Percentiles rank a stretch among this genome's conserved stretches.
These are phyloP conservation scores for Puffinus mauretanicus DNA, from an alignment of 2,113 vertebrate species.

Conservation along the genomic window DNA sequence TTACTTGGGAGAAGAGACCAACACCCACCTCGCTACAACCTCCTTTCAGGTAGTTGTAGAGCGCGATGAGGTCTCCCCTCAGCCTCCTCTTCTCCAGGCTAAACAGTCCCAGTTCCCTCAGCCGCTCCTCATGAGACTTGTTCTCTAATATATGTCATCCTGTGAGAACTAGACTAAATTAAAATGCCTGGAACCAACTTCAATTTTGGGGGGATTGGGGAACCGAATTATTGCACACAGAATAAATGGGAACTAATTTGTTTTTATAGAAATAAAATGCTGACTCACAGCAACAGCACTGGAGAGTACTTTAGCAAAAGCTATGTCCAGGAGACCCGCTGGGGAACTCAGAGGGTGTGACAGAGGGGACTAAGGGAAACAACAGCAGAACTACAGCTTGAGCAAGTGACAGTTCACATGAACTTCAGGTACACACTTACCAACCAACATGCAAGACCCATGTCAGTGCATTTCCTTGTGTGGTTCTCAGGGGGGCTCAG, in stretches of 20 bases:
- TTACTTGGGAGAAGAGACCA: too few relatives aligned
- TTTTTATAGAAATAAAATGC: neutral
- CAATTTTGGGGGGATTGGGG: accelerated
- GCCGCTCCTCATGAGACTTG: too few relatives aligned
- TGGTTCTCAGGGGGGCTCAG: neutral
- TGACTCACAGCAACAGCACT: neutral
- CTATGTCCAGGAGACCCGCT: neutral
- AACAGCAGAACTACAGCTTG: neutral
- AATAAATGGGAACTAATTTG: neutral
- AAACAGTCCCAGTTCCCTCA: too few relatives aligned
- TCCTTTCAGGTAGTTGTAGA: too few relatives aligned
- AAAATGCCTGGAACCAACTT: neutral
- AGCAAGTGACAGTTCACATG: neutral
- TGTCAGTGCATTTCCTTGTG: neutral
- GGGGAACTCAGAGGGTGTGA: neutral
- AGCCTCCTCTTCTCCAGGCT: too few relatives aligned
- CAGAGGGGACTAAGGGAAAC: neutral
- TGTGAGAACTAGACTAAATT: neutral
- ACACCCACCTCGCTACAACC: too few relatives aligned
- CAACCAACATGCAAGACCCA: neutral
- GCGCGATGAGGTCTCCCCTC: too few relatives aligned
- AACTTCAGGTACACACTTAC: neutral
- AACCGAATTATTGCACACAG: neutral
- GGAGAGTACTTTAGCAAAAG: neutral
- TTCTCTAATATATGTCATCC: too few relatives aligned